Evolutionary conservation across 2,797 vertebrate genomes (phyloP), one percentile per base, ranked within the genome.

Genomic region (Mycteria americana): DNA sequence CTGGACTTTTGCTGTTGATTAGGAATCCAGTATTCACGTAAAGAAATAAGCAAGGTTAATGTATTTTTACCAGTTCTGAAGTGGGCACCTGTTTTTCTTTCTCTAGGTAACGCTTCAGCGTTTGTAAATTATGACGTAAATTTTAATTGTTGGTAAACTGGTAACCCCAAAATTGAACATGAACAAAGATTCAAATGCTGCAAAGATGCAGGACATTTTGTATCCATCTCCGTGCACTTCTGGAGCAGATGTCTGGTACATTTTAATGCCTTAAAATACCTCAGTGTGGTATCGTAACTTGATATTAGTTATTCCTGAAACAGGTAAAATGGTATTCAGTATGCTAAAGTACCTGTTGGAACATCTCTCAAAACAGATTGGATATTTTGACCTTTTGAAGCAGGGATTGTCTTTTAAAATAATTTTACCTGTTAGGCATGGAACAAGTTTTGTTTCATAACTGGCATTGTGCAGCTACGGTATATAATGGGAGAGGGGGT

Each of bases 381-480:
- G 19, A 7, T 51, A 69, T 73, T 88, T 80, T 89, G 4, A 65
- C 48, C 25, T 84, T 85, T 91, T 18, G 51, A 82, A 87, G 30
- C 43, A 57, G 41, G 23, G 17, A 23, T 56, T 90, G 82, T 78
- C 35, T 77, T 91, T 17, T 39, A 79, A 84, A 95, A 91, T 80
- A n/a, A 43, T 54, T 63, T 39, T 37, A 69, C 50, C n/a, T 80
- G 31, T 80, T 96, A 5, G 8, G 80, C 79, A 51, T 35, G 76
- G 56, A 85, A 65, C 73, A 54, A 73, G 62, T 87, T 96, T 51
- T 0, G 5, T 89, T 95, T 91, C 8, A 23, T 86, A 67, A 78
- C 51, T 0, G 0, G 33, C 27, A 3, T 94, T 93, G 80, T 89
- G 95, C 85, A 94, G 18, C 37, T 62, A 3, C 0, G 0, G 28